These are phyloP conservation scores for Phylloscopus whistleri DNA, from an alignment of 2,113 vertebrate species.

Conservation along the genomic window DNA sequence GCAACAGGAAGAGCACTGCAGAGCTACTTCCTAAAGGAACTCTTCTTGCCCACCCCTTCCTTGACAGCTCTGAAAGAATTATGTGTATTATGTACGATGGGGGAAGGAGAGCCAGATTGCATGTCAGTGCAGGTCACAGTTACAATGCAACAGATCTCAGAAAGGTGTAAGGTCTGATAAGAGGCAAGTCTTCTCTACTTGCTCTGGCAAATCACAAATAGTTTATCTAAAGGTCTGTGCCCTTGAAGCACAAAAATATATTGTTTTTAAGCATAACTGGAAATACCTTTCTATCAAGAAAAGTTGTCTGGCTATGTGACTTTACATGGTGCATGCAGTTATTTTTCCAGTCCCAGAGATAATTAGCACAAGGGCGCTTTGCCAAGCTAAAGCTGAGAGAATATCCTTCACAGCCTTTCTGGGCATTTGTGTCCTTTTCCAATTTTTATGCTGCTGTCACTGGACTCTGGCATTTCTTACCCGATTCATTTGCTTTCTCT, in stretches of 20 bases:
- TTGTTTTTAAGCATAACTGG: constrained; percentile 66
- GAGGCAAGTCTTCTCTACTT: constrained; percentile 59
- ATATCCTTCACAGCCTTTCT: constrained; percentile 59
- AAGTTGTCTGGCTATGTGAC: constrained; percentile 43
- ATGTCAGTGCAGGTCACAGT: constrained; percentile 65
- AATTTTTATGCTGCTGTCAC: constrained; percentile 76
- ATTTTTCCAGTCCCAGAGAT: constrained; percentile 59
- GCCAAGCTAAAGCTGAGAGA: constrained; percentile 62
- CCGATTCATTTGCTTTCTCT: constrained; percentile 78
- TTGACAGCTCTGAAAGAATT: constrained; percentile 80
- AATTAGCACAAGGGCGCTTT: constrained; percentile 66
- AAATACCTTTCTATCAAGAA: constrained; percentile 66
- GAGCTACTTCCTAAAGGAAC: constrained; percentile 80
- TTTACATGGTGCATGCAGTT: constrained; percentile 17
- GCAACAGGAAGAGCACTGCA: constrained; percentile 73
- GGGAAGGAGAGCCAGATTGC: constrained; percentile 71
- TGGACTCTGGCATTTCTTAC: constrained; percentile 77
- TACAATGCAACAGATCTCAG: constrained; percentile 65
- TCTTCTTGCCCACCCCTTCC: constrained; percentile 73
- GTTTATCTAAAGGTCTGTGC: constrained; percentile 69
- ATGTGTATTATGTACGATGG: constrained; percentile 68
- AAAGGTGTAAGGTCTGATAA: constrained; percentile 77
- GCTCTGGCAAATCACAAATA: constrained; percentile 59
- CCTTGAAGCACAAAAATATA: constrained; percentile 60
- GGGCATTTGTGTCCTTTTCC: constrained; percentile 68